Evolutionary conservation across 2,888 invertebrate species (phyloP).

Genomic region (Amiota communis): DNA sequence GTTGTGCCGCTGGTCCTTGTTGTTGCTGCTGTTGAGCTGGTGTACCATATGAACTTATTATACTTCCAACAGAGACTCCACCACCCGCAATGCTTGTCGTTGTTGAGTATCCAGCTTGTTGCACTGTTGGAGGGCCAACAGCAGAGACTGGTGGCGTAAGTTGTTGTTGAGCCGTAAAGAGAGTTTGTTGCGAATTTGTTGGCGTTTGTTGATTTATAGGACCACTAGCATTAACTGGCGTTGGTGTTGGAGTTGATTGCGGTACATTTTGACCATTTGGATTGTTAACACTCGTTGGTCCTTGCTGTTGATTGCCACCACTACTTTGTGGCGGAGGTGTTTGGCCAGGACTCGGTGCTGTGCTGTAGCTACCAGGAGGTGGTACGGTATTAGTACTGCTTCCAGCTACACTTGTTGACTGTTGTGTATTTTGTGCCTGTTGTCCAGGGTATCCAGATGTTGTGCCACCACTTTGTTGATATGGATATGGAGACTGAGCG

Average conservation of each 20-base stretch:
- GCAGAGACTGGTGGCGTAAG: constrained; percentile 63
- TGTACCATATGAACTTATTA: constrained; percentile 55
- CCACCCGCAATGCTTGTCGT: constrained; percentile 64
- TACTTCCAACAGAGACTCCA: constrained; percentile 39
- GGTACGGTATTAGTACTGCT: constrained; percentile 53
- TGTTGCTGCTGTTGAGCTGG: constrained; percentile 63
- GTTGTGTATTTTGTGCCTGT: constrained; percentile 59
- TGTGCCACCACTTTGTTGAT: constrained; percentile 73
- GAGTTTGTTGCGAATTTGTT: constrained; percentile 45
- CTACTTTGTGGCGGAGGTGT: constrained; percentile 65
- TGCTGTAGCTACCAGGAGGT: constrained; percentile 72
- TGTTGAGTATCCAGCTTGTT: constrained; percentile 70
- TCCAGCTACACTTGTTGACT: constrained; percentile 58
- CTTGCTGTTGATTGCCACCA: constrained; percentile 55
- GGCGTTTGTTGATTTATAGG: constrained; percentile 54
- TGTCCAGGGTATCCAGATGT: constrained; percentile 69
- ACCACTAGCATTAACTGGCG: constrained; percentile 46
- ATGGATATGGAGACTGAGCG: constrained; percentile 73
- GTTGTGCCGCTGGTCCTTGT: constrained; percentile 55
- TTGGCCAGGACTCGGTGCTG: constrained; percentile 75
- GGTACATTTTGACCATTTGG: constrained; percentile 64
- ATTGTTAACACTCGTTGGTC: constrained; percentile 52
- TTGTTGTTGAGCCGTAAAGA: constrained; percentile 47
- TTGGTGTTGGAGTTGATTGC: constrained; percentile 63
- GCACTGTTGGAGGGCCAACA: constrained; percentile 62